These are phyloP conservation scores for Hetaerina americana DNA, from an alignment of 1,140 invertebrate species.

Conservation along the genomic window DNA sequence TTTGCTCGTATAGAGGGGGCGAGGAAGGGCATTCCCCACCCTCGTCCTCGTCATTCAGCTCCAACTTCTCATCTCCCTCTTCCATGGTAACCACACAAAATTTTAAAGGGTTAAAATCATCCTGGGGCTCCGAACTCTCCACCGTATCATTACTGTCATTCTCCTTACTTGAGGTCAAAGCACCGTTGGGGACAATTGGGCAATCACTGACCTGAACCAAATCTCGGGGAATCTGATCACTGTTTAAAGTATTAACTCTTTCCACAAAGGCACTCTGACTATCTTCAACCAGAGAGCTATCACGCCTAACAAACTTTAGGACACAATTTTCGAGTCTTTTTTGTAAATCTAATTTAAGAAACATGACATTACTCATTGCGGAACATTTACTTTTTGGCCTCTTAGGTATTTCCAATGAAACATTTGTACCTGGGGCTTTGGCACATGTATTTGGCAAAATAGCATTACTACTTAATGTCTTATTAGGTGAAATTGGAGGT, in stretches of 20 bases:
- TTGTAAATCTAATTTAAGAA: constrained; percentile 16
- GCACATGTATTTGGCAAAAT: neutral
- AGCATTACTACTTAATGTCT: neutral
- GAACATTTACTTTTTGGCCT: constrained; percentile 5
- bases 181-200: neutral
- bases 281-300: constrained; percentile 1
- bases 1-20: neutral
- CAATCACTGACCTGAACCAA: neutral
- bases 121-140: constrained; percentile 3
- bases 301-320: constrained; percentile 9
- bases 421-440: neutral
- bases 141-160: neutral
- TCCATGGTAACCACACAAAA: constrained; percentile 22
- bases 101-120: constrained; percentile 22
- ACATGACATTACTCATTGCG: constrained; percentile 6
- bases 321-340: constrained; percentile 17
- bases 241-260: constrained; percentile 2
- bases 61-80: constrained; percentile 13
- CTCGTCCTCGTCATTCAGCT: neutral
- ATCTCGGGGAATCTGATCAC: neutral
- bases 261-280: neutral
- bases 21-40: neutral
- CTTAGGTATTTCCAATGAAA: constrained; percentile 8
- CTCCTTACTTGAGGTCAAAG: neutral
- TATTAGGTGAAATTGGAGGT: neutral